Conservation (phyloP, 1,140 invertebrate species). For the Hirudo medicinalis region DNA sequence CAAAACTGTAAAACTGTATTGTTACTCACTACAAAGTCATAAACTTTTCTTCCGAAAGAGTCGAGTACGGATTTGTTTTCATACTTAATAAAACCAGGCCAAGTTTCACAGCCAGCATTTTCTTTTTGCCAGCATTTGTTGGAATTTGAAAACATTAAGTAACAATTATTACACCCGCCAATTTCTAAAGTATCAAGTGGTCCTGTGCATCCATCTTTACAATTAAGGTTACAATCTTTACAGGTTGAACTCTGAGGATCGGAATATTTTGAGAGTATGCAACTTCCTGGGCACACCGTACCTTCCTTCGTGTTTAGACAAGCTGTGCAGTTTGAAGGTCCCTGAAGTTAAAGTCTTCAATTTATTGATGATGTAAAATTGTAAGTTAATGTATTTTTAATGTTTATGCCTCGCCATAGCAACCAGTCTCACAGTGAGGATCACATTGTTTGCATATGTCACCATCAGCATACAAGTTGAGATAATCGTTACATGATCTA, state of each 20-base stretch:
- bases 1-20: too few species aligned
- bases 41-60: too few species aligned
- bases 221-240: background rate
- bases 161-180: constrained; percentile 9
- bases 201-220: constrained; percentile 1
- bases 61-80: too few species aligned
- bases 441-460: background rate
- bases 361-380: background rate
- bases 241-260: background rate
- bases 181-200: background rate
- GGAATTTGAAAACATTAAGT: background rate
- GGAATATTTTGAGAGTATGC: background rate
- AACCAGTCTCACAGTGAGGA: background rate
- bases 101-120: too few species aligned
- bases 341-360: background rate
- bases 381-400: background rate
- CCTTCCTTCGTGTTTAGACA: background rate
- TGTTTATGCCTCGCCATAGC: background rate
- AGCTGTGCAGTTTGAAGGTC: background rate
- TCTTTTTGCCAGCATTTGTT: background rate
- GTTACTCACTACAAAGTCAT: too few species aligned
- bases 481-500: too few species aligned
- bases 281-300: background rate
- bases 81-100: too few species aligned
- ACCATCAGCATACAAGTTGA: background rate